Evolutionary conservation across 2,888 invertebrate species (phyloP).

Genomic region (Leptodirus hochenwartii): DNA sequence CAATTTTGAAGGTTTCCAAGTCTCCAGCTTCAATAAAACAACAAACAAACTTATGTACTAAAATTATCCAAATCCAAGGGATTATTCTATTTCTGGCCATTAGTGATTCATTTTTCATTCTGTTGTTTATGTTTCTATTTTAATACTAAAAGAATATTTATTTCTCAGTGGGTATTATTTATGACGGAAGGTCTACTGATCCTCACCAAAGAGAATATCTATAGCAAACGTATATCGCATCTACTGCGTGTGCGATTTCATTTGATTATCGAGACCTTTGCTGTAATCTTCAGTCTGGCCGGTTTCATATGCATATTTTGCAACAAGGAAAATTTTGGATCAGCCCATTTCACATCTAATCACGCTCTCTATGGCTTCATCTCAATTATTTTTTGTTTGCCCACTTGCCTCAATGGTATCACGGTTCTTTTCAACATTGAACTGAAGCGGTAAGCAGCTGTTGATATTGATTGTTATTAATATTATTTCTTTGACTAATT

Average conservation of each 20-base stretch:
- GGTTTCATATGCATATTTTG: constrained; percentile 20
- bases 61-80: too few species aligned
- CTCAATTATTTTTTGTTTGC: constrained; percentile 16
- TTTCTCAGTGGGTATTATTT: constrained; percentile 24
- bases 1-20: too few species aligned
- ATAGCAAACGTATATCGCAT: constrained; percentile 15
- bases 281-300: constrained; percentile 15
- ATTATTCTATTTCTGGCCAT: too few species aligned
- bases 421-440: constrained; percentile 19
- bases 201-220: constrained; percentile 20
- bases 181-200: constrained; percentile 23
- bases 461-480: too few species aligned
- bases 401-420: constrained; percentile 20
- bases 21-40: too few species aligned
- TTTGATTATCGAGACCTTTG: constrained; percentile 19
- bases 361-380: constrained; percentile 22
- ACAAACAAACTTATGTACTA: too few species aligned
- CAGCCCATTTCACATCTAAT: constrained; percentile 22
- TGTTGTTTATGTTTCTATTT: too few species aligned
- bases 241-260: constrained; percentile 18
- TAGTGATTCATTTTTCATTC: too few species aligned
- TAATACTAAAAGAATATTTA: too few species aligned
- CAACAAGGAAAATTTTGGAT: constrained; percentile 19
- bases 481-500: too few species aligned
- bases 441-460: constrained; percentile 15